Evolutionary conservation across 2,797 vertebrate genomes (phyloP), one percentile per base, ranked within the genome.

Genomic region (Lophius americanus): DNA sequence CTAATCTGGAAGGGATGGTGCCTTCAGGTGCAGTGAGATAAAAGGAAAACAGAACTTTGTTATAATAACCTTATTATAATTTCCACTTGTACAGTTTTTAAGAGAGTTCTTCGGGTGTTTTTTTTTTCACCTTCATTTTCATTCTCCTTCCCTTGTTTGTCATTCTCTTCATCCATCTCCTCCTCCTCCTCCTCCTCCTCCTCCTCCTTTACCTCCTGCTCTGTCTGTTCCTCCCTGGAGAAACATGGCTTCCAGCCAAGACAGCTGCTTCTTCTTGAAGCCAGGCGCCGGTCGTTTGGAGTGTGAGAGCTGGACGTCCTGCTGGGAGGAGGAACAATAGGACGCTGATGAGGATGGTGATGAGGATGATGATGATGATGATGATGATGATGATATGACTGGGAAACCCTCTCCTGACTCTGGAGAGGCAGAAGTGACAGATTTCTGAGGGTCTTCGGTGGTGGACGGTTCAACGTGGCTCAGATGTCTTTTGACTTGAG

Each of bases 211-310:
- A 10, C 71, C 73, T 85, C 74, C 73, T 80, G 61, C 76, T 83
- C 64, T 86, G 77, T 81, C 76, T 83, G 74, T 78, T 82, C 73
- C 77, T 87, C 88, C 88, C 89, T 77, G 74, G 90, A 92, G 94
- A 91, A 92, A 91, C 88, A 92, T 95, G 96, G 96, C 96, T 94
- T 94, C 93, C 85, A 92, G 96, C 97, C 96, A 96, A 92, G 95
- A 93, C 97, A 98, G 96, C 96, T 98, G 96, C 95, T 95, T 94
- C 94, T 93, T 94, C 93, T 95, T 94, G 93, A 92, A 93, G 94
- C 93, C 84, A 84, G 75, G 57, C 4, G 86, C 90, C 92, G 93
- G 91, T 94, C 70, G 61, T 73, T 77, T 41, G 56, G 47, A 63
- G 50, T 75, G 51, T 68, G 47, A 51, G 42, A 13, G 63, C 72